Evolutionary conservation across 2,888 invertebrate genomes (phyloP), one percentile per base, ranked within the genome.

Genomic region (Geotrupes spiniger): DNA sequence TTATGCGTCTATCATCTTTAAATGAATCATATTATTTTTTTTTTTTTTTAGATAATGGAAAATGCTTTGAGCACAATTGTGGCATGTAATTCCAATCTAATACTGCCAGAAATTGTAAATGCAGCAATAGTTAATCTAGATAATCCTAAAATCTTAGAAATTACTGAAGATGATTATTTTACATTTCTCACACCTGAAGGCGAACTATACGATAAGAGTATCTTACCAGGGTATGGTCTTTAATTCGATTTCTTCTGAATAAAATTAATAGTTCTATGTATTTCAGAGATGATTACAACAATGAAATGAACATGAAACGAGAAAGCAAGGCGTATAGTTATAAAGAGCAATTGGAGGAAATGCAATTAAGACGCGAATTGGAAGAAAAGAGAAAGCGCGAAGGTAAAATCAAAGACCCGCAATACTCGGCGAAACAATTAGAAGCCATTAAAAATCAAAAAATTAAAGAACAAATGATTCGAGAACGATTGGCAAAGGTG

Each of bases 291-390:
- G 78, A 78, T 29, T 76, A 76, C 54, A 74, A 57, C 54, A 74
- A 72, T 26, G 77, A 76, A 39, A 84, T 83, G 78, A 95, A 97
- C 63, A 80, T 97, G 70, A 94, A 92, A 72, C 81, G 96, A 10
- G 98, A 98, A 71, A 97, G 93, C 71, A 97, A 96, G 74, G 91
- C 87, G 1, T 98, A 98, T 72, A 93, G 94, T 53, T 96, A 92
- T 71, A 92, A 94, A 68, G 98, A 98, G 53, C 98, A 99, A 70
- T 79, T 94, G 64, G 97, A 96, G 65, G 98, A 98, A 70, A 72
- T 94, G 58, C 92, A 96, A 66, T 76, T 97, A 43, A 79, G 91
- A n/a, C 83, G 92, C 51, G 96, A 97, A 74, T 75, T 96, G 12
- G 95, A 95, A 60, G 94, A 93, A 61, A 93, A 93, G 71, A 84